A percentile compares a stretch with the other conserved stretches of the same genome.
Conservation (phyloP, 92 coral and sea anemone genomes). For the Bergia puertoricense region DNA sequence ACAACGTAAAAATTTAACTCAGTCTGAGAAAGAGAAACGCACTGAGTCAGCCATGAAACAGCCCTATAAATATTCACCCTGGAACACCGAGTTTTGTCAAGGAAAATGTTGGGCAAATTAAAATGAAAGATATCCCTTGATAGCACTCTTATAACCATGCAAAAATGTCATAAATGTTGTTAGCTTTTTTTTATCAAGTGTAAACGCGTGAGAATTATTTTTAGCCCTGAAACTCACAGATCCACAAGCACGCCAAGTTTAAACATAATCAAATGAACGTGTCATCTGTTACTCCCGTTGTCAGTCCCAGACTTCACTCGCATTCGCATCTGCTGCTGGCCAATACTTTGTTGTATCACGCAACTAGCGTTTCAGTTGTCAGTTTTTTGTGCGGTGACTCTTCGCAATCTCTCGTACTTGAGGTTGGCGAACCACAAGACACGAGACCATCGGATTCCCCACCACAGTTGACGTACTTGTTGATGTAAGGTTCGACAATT, state of each 20-base stretch:
- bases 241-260: background rate
- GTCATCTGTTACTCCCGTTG: background rate
- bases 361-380: background rate
- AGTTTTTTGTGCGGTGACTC: slow-evolving; percentile 16
- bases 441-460: slow-evolving; percentile 6
- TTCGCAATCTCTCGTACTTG: background rate
- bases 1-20: too few relatives aligned
- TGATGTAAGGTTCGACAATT: slow-evolving; percentile 58
- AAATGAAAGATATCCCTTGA: too few relatives aligned
- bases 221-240: too few relatives aligned
- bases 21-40: too few relatives aligned
- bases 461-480: slow-evolving; percentile 43
- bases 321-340: background rate
- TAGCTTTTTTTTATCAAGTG: too few relatives aligned
- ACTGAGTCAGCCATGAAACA: too few relatives aligned
- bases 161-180: too few relatives aligned
- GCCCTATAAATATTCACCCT: too few relatives aligned
- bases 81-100: too few relatives aligned
- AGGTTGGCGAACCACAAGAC: slow-evolving; percentile 15
- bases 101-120: too few relatives aligned
- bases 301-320: background rate
- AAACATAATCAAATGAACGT: background rate
- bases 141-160: too few relatives aligned
- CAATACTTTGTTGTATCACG: background rate
- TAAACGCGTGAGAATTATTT: background rate